A percentile compares a stretch with the other conserved stretches of the same genome.
These are phyloP conservation scores for Nephrotoma appendiculata DNA, from an alignment of 2,888 invertebrate species.

Conservation along the genomic window DNA sequence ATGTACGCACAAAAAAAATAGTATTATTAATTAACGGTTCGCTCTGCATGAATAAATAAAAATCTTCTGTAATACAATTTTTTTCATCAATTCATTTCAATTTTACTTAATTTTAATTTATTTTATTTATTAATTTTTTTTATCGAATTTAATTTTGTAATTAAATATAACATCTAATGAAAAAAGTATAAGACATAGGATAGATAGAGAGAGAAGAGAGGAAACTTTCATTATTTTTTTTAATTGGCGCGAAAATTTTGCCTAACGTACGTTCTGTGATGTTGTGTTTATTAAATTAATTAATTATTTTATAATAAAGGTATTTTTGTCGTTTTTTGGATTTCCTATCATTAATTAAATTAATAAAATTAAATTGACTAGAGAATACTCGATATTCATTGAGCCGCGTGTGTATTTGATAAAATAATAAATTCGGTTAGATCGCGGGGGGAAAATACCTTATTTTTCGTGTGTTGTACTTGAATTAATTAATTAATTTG, in stretches of 20 bases:
- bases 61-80: neutral
- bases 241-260: neutral
- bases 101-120: neutral
- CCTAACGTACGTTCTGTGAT: neutral
- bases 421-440: neutral
- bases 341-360: neutral
- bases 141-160: neutral
- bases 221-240: neutral
- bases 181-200: neutral
- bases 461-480: neutral
- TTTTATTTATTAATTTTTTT: neutral
- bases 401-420: neutral
- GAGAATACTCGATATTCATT: neutral
- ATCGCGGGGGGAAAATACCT: neutral
- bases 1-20: neutral
- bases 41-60: neutral
- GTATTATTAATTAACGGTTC: neutral
- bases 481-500: neutral
- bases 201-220: no score
- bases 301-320: neutral
- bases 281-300: neutral
- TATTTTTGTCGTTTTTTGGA: neutral
- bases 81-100: neutral
- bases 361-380: neutral
- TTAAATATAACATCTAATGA: neutral